Evolutionary conservation across 1,140 invertebrate species (phyloP).

Genomic region (Drosophila ananassae): DNA sequence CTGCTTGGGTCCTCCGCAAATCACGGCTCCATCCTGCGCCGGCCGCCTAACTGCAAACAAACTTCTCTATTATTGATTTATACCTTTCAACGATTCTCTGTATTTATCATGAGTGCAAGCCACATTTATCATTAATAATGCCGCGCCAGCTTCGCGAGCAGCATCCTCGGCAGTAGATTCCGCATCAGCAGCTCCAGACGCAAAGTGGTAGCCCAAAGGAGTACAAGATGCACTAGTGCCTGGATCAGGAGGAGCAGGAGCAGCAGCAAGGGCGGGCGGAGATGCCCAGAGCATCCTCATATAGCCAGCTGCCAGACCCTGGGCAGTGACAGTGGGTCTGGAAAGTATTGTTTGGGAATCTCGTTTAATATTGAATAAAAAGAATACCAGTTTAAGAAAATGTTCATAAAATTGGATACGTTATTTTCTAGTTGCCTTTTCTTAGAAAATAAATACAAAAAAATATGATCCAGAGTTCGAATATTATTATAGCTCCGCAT

Average conservation of each 20-base stretch:
- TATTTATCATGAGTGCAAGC: constrained; percentile 83
- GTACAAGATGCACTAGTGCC: constrained; percentile 21
- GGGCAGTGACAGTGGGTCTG: constrained; percentile 45
- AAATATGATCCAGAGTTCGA: too few species aligned
- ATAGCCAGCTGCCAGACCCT: constrained; percentile 64
- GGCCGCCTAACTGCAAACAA: constrained; percentile 76
- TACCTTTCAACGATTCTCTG: constrained; percentile 84
- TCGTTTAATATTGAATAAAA: too few species aligned
- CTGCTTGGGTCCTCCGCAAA: constrained; percentile 60
- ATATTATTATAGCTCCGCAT: too few species aligned
- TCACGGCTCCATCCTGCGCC: constrained; percentile 61
- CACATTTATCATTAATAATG: constrained; percentile 84
- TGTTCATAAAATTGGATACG: too few species aligned
- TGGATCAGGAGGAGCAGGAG: constrained; percentile 19
- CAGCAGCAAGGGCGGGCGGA: constrained; percentile 28
- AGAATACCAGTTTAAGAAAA: too few species aligned
- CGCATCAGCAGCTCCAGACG: constrained; percentile 34
- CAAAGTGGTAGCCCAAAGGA: constrained; percentile 59
- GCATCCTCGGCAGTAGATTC: constrained; percentile 25
- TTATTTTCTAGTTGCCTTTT: too few species aligned
- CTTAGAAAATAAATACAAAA: too few species aligned
- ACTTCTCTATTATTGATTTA: constrained; percentile 83
- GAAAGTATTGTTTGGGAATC: not conserved
- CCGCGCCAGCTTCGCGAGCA: constrained; percentile 51
- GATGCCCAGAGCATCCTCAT: constrained; percentile 63